Base-by-base conservation (phyloP, 2,888 invertebrate species). In the Cantharis flavilabris region DNA sequence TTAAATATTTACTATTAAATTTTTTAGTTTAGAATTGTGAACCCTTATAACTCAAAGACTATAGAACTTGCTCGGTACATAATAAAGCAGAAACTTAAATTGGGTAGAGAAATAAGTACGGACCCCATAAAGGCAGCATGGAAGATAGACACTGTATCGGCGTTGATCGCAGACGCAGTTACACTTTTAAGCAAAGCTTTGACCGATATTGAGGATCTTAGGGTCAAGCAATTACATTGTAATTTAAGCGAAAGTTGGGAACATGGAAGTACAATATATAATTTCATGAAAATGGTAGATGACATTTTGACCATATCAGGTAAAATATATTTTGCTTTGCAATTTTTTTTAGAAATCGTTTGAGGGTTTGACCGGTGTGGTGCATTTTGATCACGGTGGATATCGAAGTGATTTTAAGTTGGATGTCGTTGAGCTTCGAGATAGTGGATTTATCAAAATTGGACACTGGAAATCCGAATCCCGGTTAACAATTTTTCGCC, bases 161-260 rank as follows among this genome's bases (percentile, higher is more conserved):
- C 96, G 9, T 89, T 98, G 79, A 91, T 96, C 83, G 94, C 95
- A 86, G 98, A 98, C 86, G 94, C 96, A 0, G 94, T 97, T n/a
- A 91, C 92, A 79, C 89, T 97, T 83, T 94, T 97, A 86, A 93
- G 94, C 3, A 90, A 92, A 84, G 95, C 95, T 71, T 89, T 97
- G 76, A 92, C 93, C 80, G 78, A 79, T 62, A 26, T 70, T 64
- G 67, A 30, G 13, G 13, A 63, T n/a, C 14, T 72, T n/a, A 3
- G 26, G 9, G 64, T 64, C n/a, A 71, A 69, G 20, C 28, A 90
- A 62, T 87, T 94, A 20, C 89, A 88, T 78, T 96, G 96, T 83
- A 91, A 92, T 13, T 86, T 87, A 70, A 89, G 89, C 23, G 89
- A 91, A 75, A 90, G 92, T 72, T 97, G 97, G 96, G 91, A 91